Evolutionary conservation across 2,888 invertebrate genomes (phyloP), one percentile per base, ranked within the genome.

Genomic region (Alitta virens): DNA sequence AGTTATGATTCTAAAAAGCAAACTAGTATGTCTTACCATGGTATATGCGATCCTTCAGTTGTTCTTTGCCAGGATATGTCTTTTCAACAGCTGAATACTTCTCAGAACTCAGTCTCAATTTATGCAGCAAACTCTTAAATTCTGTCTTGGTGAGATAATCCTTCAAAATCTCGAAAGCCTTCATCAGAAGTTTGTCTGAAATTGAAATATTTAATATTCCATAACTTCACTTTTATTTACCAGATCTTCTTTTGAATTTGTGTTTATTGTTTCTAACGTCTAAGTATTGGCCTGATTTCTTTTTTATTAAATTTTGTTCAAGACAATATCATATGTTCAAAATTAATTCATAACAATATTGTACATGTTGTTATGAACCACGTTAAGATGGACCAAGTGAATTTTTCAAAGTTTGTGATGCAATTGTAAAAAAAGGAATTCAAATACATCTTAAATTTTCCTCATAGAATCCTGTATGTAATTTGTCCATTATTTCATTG

Each of bases 81-180:
- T 7, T 7, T 12, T 33, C 33, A 33, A 33, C 12, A 5, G 33
- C 33, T 7, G 33, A 5, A 33, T 33, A 33, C 33, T 33, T 33
- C 33, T 7, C 5, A 52, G n/a, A 7, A 23, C 25, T 25, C 26
- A 80, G 70, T 24, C 70, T 65, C 51, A 78, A 74, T 67, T 80
- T 80, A 57, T 74, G 73, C 72, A 77, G 69, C 60, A 80, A 63
- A 64, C 76, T 73, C 5, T 77, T 70, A 16, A 80, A 66, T 58
- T 79, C 77, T 57, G 76, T 73, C 63, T 80, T 80, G 66, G 71
- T 76, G 43, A 79, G 58, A 9, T 69, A 66, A 2, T 59, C 62
- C 64, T 73, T 75, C 55, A 79, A 71, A 14, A 70, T 68, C 7
- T 76, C 72, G 58, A 78, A 75, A 72, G 76, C 76, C 58, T 73